Conservation (phyloP, 1,140 invertebrate genomes). For the Cylas formicarius region DNA sequence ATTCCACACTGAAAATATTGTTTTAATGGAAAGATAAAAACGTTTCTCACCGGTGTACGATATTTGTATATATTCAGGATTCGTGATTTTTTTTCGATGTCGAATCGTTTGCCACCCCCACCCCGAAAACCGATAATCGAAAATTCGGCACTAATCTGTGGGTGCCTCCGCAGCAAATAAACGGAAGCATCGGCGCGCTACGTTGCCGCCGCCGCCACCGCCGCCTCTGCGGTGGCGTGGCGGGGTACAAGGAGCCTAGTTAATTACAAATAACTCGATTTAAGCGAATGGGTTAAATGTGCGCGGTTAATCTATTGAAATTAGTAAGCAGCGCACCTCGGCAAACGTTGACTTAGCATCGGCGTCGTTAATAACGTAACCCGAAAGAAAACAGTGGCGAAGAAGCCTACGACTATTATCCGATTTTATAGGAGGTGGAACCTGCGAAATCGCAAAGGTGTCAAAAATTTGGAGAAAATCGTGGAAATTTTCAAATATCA, state of each 20-base stretch:
- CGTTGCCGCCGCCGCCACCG: conserved; percentile 8
- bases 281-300: conserved; percentile 42
- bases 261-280: conserved; percentile 45
- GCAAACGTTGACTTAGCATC: conserved; percentile 39
- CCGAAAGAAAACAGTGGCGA: too few relatives aligned
- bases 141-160: conserved; percentile 35
- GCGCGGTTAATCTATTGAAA: conserved; percentile 44
- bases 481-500: too few relatives aligned
- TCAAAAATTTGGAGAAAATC: too few relatives aligned
- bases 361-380: conserved; percentile 39
- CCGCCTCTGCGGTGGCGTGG: conserved; percentile 16
- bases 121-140: conserved; percentile 28
- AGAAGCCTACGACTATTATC: too few relatives aligned
- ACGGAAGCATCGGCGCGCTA: conserved; percentile 12
- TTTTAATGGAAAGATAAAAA: too few relatives aligned
- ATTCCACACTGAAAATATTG: too few relatives aligned
- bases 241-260: conserved; percentile 28
- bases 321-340: conserved; percentile 42
- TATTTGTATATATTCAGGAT: too few relatives aligned
- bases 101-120: too few relatives aligned
- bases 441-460: too few relatives aligned
- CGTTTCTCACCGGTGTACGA: too few relatives aligned
- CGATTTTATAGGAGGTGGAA: too few relatives aligned
- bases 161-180: conserved; percentile 12
- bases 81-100: too few relatives aligned